A percentile compares a stretch with the other conserved stretches of the same genome.
Evolutionary conservation across 1,140 invertebrate species (phyloP).

Genomic region (Tetranychus cinnabarinus): DNA sequence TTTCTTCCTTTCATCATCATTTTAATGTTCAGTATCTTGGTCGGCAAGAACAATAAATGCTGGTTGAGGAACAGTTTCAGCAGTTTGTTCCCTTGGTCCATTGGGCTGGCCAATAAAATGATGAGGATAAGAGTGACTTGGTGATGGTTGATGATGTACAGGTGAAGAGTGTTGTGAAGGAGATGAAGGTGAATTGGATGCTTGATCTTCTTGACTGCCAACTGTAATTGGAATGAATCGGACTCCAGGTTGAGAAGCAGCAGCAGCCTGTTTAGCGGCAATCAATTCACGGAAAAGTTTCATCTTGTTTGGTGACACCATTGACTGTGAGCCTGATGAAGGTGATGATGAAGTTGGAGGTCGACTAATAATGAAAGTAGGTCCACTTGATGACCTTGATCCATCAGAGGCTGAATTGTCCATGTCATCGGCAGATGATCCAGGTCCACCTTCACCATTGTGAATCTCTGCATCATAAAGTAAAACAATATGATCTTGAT

Average conservation of each 20-base stretch:
- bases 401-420: background rate
- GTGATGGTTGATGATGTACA: background rate
- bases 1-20: too few relatives aligned
- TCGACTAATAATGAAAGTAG: background rate
- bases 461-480: conserved; percentile 1
- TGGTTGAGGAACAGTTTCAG: background rate
- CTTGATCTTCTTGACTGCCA: background rate
- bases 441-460: background rate
- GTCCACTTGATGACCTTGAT: background rate
- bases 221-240: conserved; percentile 3
- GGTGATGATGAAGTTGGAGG: background rate
- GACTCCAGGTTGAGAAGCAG: background rate
- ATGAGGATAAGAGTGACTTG: background rate
- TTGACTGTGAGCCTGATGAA: background rate
- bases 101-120: background rate
- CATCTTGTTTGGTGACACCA: background rate
- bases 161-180: background rate
- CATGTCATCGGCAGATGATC: background rate
- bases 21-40: background rate
- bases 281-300: conserved; percentile 2
- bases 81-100: background rate
- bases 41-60: conserved; percentile 3
- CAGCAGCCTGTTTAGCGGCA: conserved; percentile 1
- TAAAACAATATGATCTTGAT: conserved; percentile 1
- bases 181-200: background rate